These are phyloP conservation scores for Agrochola macilenta DNA, from an alignment of 2,888 invertebrate species.

Conservation along the genomic window DNA sequence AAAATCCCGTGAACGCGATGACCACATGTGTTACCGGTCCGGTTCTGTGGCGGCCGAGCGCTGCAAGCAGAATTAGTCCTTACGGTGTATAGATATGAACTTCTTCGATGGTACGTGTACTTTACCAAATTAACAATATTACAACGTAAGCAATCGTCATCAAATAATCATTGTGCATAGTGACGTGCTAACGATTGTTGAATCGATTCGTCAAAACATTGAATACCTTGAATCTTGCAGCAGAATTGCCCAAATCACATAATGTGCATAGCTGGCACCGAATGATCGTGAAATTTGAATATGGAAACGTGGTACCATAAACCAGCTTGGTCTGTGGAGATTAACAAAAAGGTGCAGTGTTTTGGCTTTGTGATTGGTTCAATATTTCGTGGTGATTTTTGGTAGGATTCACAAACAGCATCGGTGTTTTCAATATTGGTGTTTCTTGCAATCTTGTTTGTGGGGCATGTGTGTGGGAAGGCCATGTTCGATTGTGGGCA, in stretches of 20 bases:
- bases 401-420: not conserved
- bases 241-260: conserved; percentile 19
- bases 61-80: no score
- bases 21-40: no score
- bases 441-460: not conserved
- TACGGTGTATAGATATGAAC: no score
- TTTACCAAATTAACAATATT: no score
- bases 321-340: conserved; percentile 40
- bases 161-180: conserved; percentile 29
- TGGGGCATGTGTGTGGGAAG: not conserved
- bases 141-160: conserved; percentile 1
- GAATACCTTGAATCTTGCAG: conserved; percentile 67
- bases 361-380: conserved; percentile 10
- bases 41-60: no score
- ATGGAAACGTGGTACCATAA: conserved; percentile 53
- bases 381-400: conserved; percentile 15
- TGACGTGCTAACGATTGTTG: conserved; percentile 55
- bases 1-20: no score
- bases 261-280: conserved; percentile 8
- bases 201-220: conserved; percentile 55
- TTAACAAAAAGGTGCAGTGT: conserved; percentile 49
- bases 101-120: no score
- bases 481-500: not conserved
- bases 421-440: not conserved
- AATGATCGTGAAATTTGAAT: conserved; percentile 21